A percentile compares a stretch with the other conserved stretches of the same genome.
These are phyloP conservation scores for Pteronotus mesoamericanus DNA, from an alignment of 2,797 vertebrate genomes.

Conservation along the genomic window DNA sequence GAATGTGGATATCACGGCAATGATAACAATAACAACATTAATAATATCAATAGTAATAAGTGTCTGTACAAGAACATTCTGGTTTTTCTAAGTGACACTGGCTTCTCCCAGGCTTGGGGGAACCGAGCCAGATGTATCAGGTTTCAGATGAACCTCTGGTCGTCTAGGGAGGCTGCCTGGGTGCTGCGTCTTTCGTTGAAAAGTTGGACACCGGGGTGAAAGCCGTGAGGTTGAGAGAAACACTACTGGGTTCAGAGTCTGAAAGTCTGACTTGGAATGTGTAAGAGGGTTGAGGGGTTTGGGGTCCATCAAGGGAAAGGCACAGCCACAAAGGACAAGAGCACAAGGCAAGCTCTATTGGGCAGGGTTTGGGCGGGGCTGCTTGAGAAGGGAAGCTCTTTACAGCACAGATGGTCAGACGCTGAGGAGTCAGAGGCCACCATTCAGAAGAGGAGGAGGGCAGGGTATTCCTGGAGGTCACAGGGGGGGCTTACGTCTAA, in stretches of 20 bases:
- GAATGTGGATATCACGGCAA: neutral
- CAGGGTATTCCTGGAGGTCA: too few species aligned
- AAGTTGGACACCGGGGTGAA: neutral
- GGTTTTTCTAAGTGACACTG: neutral
- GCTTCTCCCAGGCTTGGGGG: neutral
- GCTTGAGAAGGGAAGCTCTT: fast-evolving
- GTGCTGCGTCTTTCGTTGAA: neutral
- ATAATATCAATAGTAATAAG: neutral
- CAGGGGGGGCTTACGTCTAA: neutral
- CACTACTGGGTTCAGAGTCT: neutral
- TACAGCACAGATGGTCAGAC: fast-evolving
- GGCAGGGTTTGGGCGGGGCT: neutral
- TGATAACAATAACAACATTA: neutral
- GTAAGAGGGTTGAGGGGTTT: neutral
- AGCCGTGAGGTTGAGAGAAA: neutral
- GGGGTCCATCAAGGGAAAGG: neutral
- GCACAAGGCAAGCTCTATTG: neutral
- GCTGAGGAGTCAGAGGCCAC: neutral
- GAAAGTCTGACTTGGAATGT: neutral
- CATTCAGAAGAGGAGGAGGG: neutral
- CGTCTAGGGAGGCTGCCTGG: neutral
- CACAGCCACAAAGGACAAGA: neutral
- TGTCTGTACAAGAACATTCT: neutral
- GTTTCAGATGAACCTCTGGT: neutral
- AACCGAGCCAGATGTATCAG: neutral